A percentile compares a stretch with the other conserved stretches of the same genome.
These are phyloP conservation scores for Synergus umbraculus DNA, from an alignment of 2,888 invertebrate genomes.

Conservation along the genomic window DNA sequence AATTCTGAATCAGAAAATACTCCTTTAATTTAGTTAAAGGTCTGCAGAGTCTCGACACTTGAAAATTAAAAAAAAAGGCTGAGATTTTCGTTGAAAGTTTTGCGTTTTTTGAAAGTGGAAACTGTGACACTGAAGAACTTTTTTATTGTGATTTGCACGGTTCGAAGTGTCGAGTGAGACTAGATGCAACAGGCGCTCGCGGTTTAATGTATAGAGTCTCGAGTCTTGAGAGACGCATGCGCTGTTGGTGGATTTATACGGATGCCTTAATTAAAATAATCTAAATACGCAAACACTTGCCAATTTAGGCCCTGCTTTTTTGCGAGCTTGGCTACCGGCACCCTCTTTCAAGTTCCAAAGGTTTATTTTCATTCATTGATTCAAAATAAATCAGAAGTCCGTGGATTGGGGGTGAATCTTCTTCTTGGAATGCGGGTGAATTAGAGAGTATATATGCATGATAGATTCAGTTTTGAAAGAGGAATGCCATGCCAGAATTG, in stretches of 20 bases:
- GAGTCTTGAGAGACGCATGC: conserved; percentile 5
- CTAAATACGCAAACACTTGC: not conserved
- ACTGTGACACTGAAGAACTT: conserved; percentile 10
- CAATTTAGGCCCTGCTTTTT: not conserved
- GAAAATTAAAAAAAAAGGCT: not conserved
- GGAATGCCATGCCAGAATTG: conserved; percentile 29
- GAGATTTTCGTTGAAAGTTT: not conserved
- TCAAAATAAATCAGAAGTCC: not conserved
- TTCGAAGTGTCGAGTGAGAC: conserved; percentile 13
- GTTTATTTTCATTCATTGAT: conserved; percentile 26
- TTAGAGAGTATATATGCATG: not conserved
- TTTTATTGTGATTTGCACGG: not conserved
- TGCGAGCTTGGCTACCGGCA: not conserved
- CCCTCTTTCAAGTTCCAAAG: not conserved
- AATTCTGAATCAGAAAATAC: not conserved
- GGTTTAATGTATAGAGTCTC: conserved; percentile 17
- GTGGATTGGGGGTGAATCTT: conserved; percentile 7
- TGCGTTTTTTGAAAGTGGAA: not conserved
- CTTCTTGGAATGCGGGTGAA: conserved; percentile 8
- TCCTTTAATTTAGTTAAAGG: not conserved
- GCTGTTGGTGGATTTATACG: not conserved
- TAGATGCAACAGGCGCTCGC: conserved; percentile 38
- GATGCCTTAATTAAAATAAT: conserved; percentile 1
- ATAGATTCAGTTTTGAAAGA: conserved; percentile 12
- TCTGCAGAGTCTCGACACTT: not conserved